Conservation (phyloP, 2,113 vertebrate species). For the Sinocyclocheilus maitianheensis region DNA sequence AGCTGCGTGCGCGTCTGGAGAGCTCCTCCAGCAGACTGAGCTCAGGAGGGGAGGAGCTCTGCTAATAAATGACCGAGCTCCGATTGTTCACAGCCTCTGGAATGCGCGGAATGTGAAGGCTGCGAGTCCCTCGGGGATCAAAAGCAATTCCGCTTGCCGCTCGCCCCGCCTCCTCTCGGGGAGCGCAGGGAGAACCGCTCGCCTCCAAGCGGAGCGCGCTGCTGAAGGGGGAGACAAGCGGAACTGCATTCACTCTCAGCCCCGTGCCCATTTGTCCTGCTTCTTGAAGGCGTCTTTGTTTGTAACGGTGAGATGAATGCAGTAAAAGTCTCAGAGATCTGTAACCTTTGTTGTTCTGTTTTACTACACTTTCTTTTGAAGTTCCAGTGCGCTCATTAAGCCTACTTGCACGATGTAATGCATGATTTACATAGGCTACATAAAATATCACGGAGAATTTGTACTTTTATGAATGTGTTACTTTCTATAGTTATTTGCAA, state of each 20-base stretch:
- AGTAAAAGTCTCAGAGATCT: background rate
- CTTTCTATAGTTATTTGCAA: background rate
- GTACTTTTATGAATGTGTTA: background rate
- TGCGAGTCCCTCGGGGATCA: conserved; percentile 83
- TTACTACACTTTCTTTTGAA: conserved; percentile 14
- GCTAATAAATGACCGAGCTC: conserved; percentile 78
- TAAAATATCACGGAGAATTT: background rate
- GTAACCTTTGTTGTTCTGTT: conserved; percentile 4
- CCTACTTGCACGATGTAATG: background rate
- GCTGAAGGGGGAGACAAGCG: conserved; percentile 24
- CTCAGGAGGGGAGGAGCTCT: conserved; percentile 59
- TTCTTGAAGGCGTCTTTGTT: conserved; percentile 9
- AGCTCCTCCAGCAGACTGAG: conserved; percentile 68
- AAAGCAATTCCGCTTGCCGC: conserved; percentile 66
- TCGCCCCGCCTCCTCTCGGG: conserved; percentile 17
- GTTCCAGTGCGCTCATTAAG: background rate
- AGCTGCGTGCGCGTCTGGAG: conserved; percentile 20
- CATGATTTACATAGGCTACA: too few species aligned
- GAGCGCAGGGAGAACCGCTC: background rate
- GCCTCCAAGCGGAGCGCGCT: conserved; percentile 11
- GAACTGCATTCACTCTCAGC: background rate
- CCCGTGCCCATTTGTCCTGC: background rate
- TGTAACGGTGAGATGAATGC: conserved; percentile 9
- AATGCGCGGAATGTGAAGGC: conserved; percentile 92
- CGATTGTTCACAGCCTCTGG: conserved; percentile 79